Conservation (phyloP, 2,797 vertebrate genomes). For the Eurystomus glaucurus region DNA sequence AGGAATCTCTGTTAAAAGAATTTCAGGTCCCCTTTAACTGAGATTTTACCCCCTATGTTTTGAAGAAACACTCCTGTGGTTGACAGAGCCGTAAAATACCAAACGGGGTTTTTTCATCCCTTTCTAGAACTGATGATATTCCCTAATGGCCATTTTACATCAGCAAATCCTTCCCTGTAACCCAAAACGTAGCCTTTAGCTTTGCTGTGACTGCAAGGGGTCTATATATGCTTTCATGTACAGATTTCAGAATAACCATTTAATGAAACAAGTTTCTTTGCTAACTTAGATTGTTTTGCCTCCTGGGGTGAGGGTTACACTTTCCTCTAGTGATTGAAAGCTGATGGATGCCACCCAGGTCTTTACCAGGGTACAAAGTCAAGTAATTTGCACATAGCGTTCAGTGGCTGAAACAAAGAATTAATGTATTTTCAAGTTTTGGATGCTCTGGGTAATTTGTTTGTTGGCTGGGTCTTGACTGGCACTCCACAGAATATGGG, state of each 20-base stretch:
- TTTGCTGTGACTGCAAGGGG: background rate
- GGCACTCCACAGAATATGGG: background rate
- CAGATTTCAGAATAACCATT: conserved; percentile 1
- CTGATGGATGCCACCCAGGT: conserved; percentile 8
- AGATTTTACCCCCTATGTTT: accelerated
- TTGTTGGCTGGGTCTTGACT: background rate
- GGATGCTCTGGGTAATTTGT: background rate
- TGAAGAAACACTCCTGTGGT: background rate
- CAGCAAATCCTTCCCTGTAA: background rate
- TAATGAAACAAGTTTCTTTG: background rate
- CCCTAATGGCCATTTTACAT: background rate
- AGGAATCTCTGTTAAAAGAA: background rate
- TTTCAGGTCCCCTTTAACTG: background rate
- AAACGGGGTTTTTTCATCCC: background rate
- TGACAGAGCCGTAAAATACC: background rate
- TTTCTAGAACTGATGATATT: background rate
- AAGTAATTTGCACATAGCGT: conserved; percentile 32
- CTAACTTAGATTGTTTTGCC: conserved; percentile 31
- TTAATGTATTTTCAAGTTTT: conserved; percentile 46
- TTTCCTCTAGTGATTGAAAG: conserved; percentile 49
- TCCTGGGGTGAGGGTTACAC: conserved; percentile 21
- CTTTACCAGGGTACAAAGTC: conserved; percentile 16
- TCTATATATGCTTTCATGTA: background rate
- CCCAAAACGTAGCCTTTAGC: background rate
- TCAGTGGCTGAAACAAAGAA: conserved; percentile 46